Base-by-base conservation (phyloP, 2,888 invertebrate genomes). In the Cloeon dipterum region DNA sequence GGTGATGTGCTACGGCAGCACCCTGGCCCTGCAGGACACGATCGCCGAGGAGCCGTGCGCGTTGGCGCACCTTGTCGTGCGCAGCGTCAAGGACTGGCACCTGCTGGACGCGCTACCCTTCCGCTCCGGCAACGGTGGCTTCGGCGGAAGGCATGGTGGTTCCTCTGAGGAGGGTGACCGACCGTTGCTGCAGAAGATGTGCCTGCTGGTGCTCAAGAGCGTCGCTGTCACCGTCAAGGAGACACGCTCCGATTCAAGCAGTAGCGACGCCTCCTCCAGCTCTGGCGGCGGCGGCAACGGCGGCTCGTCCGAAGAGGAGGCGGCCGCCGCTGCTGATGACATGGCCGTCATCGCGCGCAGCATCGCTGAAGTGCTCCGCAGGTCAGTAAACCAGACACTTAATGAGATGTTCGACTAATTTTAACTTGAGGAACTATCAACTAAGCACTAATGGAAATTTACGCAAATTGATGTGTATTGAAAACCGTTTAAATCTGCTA, bases 151-250 rank as follows among this genome's bases (percentile, higher is more conserved):
- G 16, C 19, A 34, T 14, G 58, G 60, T 35, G 52, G 52, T 3
- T 61, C 61, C 39, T 59, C 53, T 16, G 66, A 66, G 52, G 39
- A 56, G 46, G 45, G 57, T 49, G 79, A 81, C 48, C 74, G 74
- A 51, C 76, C 82, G 3, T 66, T 86, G 51, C 56, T 88, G 29
- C 85, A 86, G 50, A 77, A 83, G 57, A 75, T 85, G 63, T 78
- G 82, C 3, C 57, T 88, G n/a, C 57, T 88, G 41, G 79, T 86
- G 36, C 57, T 88, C 3, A 88, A 88, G 59, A 81, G 83, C 19
- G 77, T 86, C 23, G 86, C 86, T 0, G 79, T 86, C 1, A 85
- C 82, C 0, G 82, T 86, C 0, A 85, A 86, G 14, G 86, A 86
- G 56, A 83, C 85, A 47, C 63, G 83, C 37, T 81, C 79, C 42